These are phyloP conservation scores for Clusia tigrina DNA, from an alignment of 2,888 invertebrate species.

Conservation along the genomic window DNA sequence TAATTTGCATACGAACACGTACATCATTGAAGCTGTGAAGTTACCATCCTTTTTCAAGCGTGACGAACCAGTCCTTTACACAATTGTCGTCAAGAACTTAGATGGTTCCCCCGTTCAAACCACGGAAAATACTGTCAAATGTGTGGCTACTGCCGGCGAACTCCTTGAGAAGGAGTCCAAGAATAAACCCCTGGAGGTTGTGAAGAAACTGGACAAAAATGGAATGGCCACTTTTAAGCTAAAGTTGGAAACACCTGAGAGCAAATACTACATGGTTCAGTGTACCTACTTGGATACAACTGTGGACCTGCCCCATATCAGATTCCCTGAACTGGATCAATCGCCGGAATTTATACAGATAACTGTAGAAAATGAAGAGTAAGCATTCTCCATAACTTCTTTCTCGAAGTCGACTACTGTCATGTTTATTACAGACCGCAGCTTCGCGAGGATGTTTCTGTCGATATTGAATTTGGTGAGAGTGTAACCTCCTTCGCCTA, in stretches of 20 bases:
- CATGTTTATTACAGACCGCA: constrained; percentile 61
- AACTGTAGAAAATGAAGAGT: constrained; percentile 43
- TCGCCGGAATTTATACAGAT: constrained; percentile 37
- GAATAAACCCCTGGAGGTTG: constrained; percentile 55
- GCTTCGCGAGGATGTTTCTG: constrained; percentile 75
- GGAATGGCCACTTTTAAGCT: constrained; percentile 73
- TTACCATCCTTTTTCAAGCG: constrained; percentile 88
- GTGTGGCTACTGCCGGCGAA: too few relatives aligned
- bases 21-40: constrained; percentile 78
- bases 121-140: constrained; percentile 67
- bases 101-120: constrained; percentile 74
- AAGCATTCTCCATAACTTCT: too few relatives aligned
- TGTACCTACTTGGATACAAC: constrained; percentile 41
- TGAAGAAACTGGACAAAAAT: constrained; percentile 67
- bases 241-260: constrained; percentile 66
- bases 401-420: not conserved
- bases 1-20: constrained; percentile 77
- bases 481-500: constrained; percentile 80
- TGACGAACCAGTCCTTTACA: constrained; percentile 82
- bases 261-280: constrained; percentile 36
- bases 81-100: constrained; percentile 74
- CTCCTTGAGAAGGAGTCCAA: not conserved
- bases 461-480: constrained; percentile 78
- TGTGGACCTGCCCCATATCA: constrained; percentile 42
- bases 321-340: constrained; percentile 36